Percentiles rank a stretch among this genome's conserved stretches.
Conservation (phyloP, 2,888 invertebrate genomes). For the Brassicogethes aeneus region DNA sequence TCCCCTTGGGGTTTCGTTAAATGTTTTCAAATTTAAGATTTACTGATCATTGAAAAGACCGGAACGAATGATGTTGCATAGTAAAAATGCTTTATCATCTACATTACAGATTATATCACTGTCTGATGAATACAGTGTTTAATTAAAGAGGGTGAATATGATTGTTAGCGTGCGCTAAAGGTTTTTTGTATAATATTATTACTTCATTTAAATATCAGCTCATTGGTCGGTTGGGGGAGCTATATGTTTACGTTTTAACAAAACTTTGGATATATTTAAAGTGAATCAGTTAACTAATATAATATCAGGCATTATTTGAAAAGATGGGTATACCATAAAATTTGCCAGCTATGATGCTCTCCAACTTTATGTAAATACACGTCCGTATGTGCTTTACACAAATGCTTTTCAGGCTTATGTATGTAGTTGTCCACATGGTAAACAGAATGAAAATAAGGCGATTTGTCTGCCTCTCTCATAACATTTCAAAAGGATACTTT, state of each 20-base stretch:
- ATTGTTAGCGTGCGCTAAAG: too few species aligned
- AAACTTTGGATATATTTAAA: too few species aligned
- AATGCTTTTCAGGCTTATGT: neutral
- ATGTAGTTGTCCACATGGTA: slow-evolving; percentile 1
- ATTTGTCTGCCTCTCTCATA: slow-evolving; percentile 7
- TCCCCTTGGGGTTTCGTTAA: neutral
- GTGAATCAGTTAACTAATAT: too few species aligned
- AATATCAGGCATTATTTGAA: too few species aligned
- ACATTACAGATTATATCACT: neutral
- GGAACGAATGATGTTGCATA: neutral
- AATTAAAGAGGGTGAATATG: too few species aligned
- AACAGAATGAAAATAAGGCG: slow-evolving; percentile 11
- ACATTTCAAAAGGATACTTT: slow-evolving; percentile 9
- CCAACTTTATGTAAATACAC: neutral
- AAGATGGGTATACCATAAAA: too few species aligned
- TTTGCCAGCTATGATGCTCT: neutral
- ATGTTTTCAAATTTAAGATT: neutral
- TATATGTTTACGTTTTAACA: too few species aligned
- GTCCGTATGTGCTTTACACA: neutral
- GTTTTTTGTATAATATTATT: too few species aligned
- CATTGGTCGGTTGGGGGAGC: too few species aligned
- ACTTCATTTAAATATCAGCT: too few species aligned
- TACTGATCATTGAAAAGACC: neutral
- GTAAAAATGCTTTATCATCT: neutral
- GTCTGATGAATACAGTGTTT: neutral